Conservation (phyloP, 1,140 invertebrate genomes). For the Drosophila yakuba region DNA sequence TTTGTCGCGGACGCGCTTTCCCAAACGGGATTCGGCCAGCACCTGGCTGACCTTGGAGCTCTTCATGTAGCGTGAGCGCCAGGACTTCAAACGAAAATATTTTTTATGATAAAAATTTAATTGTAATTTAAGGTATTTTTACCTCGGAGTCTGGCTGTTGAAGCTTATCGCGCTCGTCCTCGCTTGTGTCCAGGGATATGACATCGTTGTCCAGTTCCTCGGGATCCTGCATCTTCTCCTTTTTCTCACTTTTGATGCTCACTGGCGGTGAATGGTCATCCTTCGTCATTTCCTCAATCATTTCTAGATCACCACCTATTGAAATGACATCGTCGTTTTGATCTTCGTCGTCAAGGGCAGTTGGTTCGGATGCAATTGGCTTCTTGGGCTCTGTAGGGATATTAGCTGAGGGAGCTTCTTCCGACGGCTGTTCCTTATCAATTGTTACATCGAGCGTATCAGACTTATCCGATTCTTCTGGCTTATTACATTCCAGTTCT, state of each 20-base stretch:
- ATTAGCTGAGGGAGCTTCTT: not conserved
- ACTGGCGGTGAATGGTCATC: slow-evolving; percentile 40
- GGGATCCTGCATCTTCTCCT: slow-evolving; percentile 13
- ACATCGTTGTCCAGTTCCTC: slow-evolving; percentile 76
- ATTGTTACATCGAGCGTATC: not conserved
- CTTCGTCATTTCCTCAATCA: slow-evolving; percentile 73
- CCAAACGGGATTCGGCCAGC: slow-evolving; percentile 85
- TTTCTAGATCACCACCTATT: slow-evolving; percentile 77
- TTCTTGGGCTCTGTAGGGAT: not conserved
- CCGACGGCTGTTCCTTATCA: not conserved
- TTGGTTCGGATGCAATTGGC: not conserved
- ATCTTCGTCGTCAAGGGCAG: slow-evolving; percentile 68
- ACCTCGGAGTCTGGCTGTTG: slow-evolving; percentile 56
- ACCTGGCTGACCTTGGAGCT: slow-evolving; percentile 87
- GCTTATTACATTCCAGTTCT: not conserved
- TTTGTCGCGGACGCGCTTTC: slow-evolving; percentile 87
- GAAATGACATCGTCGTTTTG: slow-evolving; percentile 83
- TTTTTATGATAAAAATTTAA: not conserved
- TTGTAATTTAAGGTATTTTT: too few species aligned
- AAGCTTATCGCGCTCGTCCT: slow-evolving; percentile 73
- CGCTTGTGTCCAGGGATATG: slow-evolving; percentile 77
- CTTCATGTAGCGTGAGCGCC: slow-evolving; percentile 83
- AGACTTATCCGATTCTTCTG: not conserved
- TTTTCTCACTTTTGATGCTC: slow-evolving; percentile 29
- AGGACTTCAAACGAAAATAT: slow-evolving; percentile 55